phyloP scores from a whole-genome alignment of 2,113 vertebrate species.

The Trachemys scripta region DNA sequence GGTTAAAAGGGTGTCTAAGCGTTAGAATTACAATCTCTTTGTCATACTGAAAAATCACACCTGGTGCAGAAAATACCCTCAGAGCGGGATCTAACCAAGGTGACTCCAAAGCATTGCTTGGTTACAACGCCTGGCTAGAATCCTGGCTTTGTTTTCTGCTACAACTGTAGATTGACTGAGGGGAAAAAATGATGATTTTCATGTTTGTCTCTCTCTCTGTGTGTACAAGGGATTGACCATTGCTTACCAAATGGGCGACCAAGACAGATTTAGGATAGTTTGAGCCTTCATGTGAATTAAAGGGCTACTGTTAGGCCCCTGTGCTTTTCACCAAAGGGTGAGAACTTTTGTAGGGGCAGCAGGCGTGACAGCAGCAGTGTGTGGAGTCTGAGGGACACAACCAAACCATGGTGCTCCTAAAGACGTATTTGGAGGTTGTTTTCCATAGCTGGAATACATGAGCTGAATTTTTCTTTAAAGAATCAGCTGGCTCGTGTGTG shows the following conservation, averaged over 20 bases:
- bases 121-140: fast-evolving
- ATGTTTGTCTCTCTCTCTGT: fast-evolving
- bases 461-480: neutral
- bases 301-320: neutral
- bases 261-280: neutral
- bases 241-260: neutral
- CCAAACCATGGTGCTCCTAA: fast-evolving
- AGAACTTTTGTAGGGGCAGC: neutral
- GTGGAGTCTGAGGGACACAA: neutral
- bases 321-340: fast-evolving
- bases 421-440: fast-evolving
- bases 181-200: neutral
- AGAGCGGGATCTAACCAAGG: too few species aligned
- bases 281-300: neutral
- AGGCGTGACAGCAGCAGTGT: fast-evolving
- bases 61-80: fast-evolving
- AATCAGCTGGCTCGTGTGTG: neutral
- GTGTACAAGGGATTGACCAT: fast-evolving
- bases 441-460: neutral
- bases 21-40: neutral
- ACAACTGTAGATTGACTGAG: neutral
- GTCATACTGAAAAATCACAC: fast-evolving
- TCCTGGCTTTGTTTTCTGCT: neutral
- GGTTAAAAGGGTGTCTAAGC: neutral
- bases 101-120: too few species aligned